Base-by-base conservation (phyloP, 2,888 invertebrate species). In the Biston stratarius region DNA sequence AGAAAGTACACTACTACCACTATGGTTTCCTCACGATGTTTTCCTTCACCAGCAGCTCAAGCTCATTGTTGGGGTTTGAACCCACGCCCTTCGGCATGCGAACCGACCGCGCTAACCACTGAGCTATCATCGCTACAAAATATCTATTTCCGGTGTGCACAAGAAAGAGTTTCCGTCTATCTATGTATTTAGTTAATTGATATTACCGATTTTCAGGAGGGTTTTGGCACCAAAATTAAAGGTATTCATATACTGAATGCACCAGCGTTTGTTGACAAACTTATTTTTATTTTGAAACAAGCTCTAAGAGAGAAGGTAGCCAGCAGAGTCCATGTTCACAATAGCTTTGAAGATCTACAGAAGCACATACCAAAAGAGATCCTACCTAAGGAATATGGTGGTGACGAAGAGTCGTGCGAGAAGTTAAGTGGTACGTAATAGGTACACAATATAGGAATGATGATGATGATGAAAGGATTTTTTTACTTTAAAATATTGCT, bases 231-330 rank as follows among this genome's bases (percentile, higher is more conserved):
- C 0, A 92, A 90, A 81, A 90, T 93, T 44, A 92, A 91, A 77
- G 93, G 93, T 0, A 92, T 93, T 49, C 93, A 93, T 71, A 84
- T 93, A 7, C 33, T 93, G 10, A 90, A 92, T 66, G 92, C 93
- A 0, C 91, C 93, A 3, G 71, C 87, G 0, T 93, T 89, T 56
- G 83, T 93, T 0, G 92, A 93, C 64, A 89, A 83, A 71, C 61
- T 93, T 11, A 74, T 93, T 0, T 88, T 84, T 44, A 34, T 93
- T 1, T 66, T 93, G 5, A 93, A 92, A 68, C 90, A 90, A 76
- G 88, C 87, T 5, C 79, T 93, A 0, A 83, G 86, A 33, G 90
- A 89, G 63, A 93, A 93, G 70, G 87, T 93, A 5, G 92, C 92
- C 0, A 88, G 78, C 42, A 83, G 93, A 15, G 77, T 92, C 0